Evolutionary conservation across 1,140 invertebrate genomes (phyloP).

Genomic region (Drosophila repletoides): DNA sequence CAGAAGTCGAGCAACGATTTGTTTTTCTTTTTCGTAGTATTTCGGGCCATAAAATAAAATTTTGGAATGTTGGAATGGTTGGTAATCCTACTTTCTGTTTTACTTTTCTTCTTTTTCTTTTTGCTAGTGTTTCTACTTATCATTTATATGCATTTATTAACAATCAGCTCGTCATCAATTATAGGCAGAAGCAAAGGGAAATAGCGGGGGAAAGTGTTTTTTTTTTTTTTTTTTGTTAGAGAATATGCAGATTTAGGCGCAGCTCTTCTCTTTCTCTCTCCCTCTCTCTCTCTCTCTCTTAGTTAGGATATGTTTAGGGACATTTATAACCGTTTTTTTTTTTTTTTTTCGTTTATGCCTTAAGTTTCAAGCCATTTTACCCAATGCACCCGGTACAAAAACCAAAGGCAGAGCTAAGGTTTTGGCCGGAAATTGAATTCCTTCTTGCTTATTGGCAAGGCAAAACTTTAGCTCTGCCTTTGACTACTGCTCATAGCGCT

Average conservation of each 20-base stretch:
- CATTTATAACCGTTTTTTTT: constrained; percentile 10
- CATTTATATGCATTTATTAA: constrained; percentile 46
- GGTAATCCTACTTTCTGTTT: too few species aligned
- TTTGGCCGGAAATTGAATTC: constrained; percentile 28
- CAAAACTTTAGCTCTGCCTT: constrained; percentile 28
- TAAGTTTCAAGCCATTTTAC: constrained; percentile 58
- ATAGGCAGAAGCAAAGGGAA: background rate
- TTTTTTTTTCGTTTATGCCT: constrained; percentile 51
- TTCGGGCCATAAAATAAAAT: constrained; percentile 13
- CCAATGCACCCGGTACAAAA: constrained; percentile 55
- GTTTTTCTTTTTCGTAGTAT: constrained; percentile 25
- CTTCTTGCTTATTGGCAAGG: constrained; percentile 21
- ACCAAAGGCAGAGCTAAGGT: constrained; percentile 32
- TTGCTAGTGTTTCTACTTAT: constrained; percentile 41
- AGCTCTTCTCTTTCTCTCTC: too few species aligned
- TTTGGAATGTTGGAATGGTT: constrained; percentile 30
- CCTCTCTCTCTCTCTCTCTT: too few species aligned
- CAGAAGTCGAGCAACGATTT: constrained; percentile 36
- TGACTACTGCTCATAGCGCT: constrained; percentile 23
- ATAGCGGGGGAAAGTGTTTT: background rate
- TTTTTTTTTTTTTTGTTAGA: too few species aligned
- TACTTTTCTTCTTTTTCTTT: too few species aligned
- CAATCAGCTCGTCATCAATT: constrained; percentile 63
- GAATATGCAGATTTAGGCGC: too few species aligned
- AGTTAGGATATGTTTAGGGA: constrained; percentile 27